Evolutionary conservation across 2,797 vertebrate genomes (phyloP), one percentile per base, ranked within the genome.

Genomic region (Benthosema pterotum): DNA sequence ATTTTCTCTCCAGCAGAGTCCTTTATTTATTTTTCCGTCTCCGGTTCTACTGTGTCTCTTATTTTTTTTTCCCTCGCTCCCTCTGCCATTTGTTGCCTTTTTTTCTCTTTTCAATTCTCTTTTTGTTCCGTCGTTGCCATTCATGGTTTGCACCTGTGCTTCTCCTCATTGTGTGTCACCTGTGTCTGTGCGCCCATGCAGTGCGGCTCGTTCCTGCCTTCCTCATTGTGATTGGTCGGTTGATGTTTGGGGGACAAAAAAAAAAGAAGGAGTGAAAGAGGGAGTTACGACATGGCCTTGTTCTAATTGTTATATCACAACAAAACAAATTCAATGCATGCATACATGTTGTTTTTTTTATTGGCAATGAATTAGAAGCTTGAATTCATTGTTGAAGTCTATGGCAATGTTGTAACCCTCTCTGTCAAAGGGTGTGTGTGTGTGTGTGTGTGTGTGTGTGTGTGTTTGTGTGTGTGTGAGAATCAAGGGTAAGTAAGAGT

Each of bases 121-220:
- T 70, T 62, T 58, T 18, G 56, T 16, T 49, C 46, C 16, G 11
- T 58, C 12, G 11, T 58, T 11, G 7, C 12, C 13, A 43, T 55
- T 59, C 56, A 67, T 72, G 2, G 15, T 62, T 54, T 53, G 45
- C 51, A 45, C 19, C 32, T 50, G 54, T 79, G 75, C 71, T 82
- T 73, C 13, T 68, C 60, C 69, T 56, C 70, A 66, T 73, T 70
- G 77, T 79, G 58, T 71, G 46, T 58, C 52, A 45, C 32, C 32
- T 60, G 51, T 62, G 70, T 65, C 61, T 65, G 67, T 75, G 67
- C n/a, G n/a, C n/a, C n/a, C n/a, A n/a, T n/a, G n/a, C 66, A 45
- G 70, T 68, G 56, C 64, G 70, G 60, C 76, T 77, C 67, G 54
- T 22, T 77, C 67, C 51, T 22, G 28, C 48, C 43, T 19, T 32